phyloP scores from a whole-genome alignment of 92 coral and sea anemone genomes.

The Diadumene lineata region DNA sequence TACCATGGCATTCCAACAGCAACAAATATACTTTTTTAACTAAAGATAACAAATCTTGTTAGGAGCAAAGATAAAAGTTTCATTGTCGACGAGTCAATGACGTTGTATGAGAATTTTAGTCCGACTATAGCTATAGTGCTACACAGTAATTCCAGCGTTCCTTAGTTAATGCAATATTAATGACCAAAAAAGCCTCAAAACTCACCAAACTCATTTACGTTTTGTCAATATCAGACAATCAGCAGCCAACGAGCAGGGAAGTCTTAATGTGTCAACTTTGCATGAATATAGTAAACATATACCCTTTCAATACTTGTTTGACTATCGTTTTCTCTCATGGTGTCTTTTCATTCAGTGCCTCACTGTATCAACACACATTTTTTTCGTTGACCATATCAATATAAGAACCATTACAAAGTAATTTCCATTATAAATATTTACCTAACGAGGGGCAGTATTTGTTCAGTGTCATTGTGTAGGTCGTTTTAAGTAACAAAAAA shows the following conservation, averaged over 20 bases:
- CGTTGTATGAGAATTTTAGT: not conserved
- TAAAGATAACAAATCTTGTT: too few relatives aligned
- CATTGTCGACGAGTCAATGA: not conserved
- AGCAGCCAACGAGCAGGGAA: not conserved
- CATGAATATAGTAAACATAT: not conserved
- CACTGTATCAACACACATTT: too few relatives aligned
- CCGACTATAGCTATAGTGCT: not conserved
- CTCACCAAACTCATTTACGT: constrained; percentile 24
- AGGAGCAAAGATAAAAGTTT: too few relatives aligned
- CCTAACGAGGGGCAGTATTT: not conserved
- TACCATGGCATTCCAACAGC: not conserved
- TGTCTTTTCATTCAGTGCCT: too few relatives aligned
- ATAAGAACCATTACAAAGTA: not conserved
- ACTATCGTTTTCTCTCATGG: not conserved
- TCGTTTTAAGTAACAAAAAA: too few relatives aligned
- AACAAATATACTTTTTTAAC: too few relatives aligned
- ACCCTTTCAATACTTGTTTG: not conserved
- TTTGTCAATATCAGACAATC: constrained; percentile 9
- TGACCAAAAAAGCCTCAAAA: constrained; percentile 22
- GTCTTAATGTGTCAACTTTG: not conserved
- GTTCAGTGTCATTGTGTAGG: constrained; percentile 1
- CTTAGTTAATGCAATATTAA: constrained; percentile 21
- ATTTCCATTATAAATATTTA: not conserved
- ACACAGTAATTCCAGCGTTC: constrained; percentile 5
- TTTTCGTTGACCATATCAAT: not conserved